Conservation (phyloP, 2,113 vertebrate genomes). For the Burhinus bistriatus region DNA sequence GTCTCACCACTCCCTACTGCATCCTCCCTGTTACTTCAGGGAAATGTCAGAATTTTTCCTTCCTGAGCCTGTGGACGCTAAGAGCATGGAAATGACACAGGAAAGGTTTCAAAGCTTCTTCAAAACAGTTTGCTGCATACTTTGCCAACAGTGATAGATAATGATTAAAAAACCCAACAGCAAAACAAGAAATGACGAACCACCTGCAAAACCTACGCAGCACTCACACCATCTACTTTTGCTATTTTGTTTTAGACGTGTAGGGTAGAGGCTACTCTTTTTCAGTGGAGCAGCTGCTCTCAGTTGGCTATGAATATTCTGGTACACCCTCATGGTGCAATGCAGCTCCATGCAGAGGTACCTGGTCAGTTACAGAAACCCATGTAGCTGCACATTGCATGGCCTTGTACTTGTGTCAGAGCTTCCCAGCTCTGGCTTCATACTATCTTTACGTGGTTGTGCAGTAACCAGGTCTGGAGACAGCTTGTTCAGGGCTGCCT, state of each 20-base stretch:
- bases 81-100: neutral
- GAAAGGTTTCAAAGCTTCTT: neutral
- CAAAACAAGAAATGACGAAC: neutral
- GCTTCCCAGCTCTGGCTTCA: neutral
- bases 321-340: neutral
- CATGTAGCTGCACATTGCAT: rapidly evolving
- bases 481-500: neutral
- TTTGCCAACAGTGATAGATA: neutral
- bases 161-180: neutral
- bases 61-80: neutral
- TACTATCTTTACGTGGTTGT: neutral
- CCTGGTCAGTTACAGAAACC: neutral
- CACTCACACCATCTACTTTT: neutral
- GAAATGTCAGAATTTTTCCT: neutral
- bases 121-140: neutral
- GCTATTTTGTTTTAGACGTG: neutral
- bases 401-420: neutral
- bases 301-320: neutral
- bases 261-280: neutral
- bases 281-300: neutral
- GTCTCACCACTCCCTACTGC: neutral
- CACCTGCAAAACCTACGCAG: neutral
- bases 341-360: neutral
- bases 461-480: neutral
- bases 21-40: neutral